Evolutionary conservation across 2,888 invertebrate species (phyloP), one percentile per base, ranked within the genome.

Genomic region (Prosopocoilus inquinatus): DNA sequence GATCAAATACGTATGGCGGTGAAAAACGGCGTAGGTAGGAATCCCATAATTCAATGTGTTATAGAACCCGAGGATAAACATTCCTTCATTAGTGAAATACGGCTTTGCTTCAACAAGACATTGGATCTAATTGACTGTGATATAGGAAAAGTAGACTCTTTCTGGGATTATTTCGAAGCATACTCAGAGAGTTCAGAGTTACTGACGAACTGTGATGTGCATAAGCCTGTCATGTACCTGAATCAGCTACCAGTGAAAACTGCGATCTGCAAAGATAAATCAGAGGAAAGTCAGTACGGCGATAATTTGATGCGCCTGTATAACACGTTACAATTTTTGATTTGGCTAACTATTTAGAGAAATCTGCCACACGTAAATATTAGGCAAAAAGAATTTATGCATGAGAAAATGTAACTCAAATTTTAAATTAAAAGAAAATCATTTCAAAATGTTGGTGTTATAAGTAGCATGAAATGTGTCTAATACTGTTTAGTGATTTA

Each of bases 71-170:
- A 81, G 54, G 79, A 80, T 1, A 81, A 82, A 15, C 75, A 81
- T 13, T 81, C 81, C 2, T 85, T 84, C 67, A 70, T 91, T 47
- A 82, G 83, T 13, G 91, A 91, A 72, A 83, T 91, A 51, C 79
- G 89, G 13, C 81, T 91, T 47, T 92, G 91, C 68, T 87, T 91
- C 63, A 80, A 86, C 68, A 90, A 89, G 69, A 72, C 76, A 0
- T 73, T 91, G 13, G 72, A 82, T 35, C 69, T 88, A 11, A 79
- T 82, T 2, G 82, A 89, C 69, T 91, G 91, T 69, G 84, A 88
- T 72, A 82, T 83, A 8, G 79, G 84, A 1, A 69, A 67, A 48
- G 60, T 64, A 3, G 58, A 61, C 15, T 58, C 70, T 66, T 56
- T 70, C 64, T 48, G 71, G 64, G 38, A 71, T 9, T 74, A 75